A percentile compares a stretch with the other conserved stretches of the same genome.
phyloP scores from a whole-genome alignment of 2,113 vertebrate genomes.

The Neolamprologus variostigma region DNA sequence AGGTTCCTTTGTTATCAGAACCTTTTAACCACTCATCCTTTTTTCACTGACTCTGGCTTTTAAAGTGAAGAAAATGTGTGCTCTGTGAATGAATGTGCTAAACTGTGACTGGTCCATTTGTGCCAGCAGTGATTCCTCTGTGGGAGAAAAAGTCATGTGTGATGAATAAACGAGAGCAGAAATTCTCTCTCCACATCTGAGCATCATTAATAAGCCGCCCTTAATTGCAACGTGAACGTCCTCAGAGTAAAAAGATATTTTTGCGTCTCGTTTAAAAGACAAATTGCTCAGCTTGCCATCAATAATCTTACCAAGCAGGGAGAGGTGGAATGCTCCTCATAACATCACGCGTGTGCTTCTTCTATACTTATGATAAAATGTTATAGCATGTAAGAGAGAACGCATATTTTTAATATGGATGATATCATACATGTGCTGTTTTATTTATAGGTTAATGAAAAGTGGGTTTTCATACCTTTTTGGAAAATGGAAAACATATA shows the following conservation, averaged over 20 bases:
- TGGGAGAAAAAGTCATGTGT: background rate
- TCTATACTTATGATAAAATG: background rate
- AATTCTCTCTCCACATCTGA: background rate
- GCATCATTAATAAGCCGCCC: slow-evolving; percentile 7
- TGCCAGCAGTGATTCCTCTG: background rate
- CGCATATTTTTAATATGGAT: background rate
- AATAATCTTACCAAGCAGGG: background rate
- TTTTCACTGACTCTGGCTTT: background rate
- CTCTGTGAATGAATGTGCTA: background rate
- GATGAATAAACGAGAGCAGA: background rate
- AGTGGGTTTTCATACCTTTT: background rate
- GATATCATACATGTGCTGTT: background rate
- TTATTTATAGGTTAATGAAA: background rate
- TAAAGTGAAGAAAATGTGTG: background rate
- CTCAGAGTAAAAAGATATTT: slow-evolving; percentile 17
- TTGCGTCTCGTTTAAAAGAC: slow-evolving; percentile 17
- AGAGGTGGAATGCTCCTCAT: background rate
- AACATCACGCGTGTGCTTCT: background rate
- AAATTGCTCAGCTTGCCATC: slow-evolving; percentile 12
- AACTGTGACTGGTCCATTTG: background rate
- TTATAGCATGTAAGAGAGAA: background rate
- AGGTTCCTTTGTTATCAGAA: background rate
- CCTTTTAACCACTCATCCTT: background rate
- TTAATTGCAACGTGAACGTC: slow-evolving; percentile 26
- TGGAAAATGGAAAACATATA: background rate